Base-by-base conservation (phyloP, 2,113 vertebrate genomes). In the Neogale vison region DNA sequence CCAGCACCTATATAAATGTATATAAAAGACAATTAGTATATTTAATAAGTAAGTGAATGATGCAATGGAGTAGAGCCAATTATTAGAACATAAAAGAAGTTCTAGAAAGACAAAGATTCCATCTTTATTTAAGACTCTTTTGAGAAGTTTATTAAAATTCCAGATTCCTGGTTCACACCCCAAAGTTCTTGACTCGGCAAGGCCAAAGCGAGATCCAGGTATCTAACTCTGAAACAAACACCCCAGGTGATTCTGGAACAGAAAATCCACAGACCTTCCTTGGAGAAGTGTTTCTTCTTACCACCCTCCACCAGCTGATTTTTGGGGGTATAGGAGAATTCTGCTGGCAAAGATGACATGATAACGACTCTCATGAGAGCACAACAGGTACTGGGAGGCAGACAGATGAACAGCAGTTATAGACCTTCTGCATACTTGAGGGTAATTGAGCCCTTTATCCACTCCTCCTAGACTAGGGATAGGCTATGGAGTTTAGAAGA, bases 391-490 rank as follows among this genome's bases (percentile, higher is more conserved):
- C 42, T 63, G n/a, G 15, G 31, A 55, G 45, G 21, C 15, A 20
- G 7, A 3, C 6, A 13, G 18, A 34, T 23, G 57, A 47, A n/a
- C 14, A 10, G 14, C 1, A 39, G 31, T 9, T 10, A 24, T 10
- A 5, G 57, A 23, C 1, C 4, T 57, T 72, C 17, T 59, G 31
- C 4, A 67, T 18, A 24, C 3, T 55, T 45, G 21, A 29, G 4
- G 23, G 61, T 34, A 21, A 76, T 6, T 13, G 23, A 85, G 63
- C 72, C 6, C 8, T 12, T 47, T 24, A 29, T 8, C 24, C 59
- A 8, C 3, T 17, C 21, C 18, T 39, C 29, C 20, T 1, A 63
- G 34, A 14, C 4, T 14, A 11, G 6, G 3, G 20, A 4, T 29
- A 39, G 29, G 55, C 12, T 29, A 5, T 18, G 26, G 20, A 15